Conservation (phyloP, 1,140 invertebrate species). For the Cyclina sinensis region DNA sequence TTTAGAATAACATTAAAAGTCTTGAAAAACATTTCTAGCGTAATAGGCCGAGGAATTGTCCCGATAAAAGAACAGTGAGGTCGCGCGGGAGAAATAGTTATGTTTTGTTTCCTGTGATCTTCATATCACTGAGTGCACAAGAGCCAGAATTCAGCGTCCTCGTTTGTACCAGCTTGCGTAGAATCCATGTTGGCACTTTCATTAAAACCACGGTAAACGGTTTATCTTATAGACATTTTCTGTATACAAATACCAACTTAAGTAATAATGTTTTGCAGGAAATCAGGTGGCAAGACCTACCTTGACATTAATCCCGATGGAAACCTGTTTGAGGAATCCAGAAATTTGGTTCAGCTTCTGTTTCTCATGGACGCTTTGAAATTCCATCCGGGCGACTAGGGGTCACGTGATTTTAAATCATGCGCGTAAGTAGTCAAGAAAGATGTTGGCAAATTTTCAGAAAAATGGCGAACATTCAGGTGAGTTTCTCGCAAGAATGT, state of each 20-base stretch:
- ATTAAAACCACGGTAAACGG: too few species aligned
- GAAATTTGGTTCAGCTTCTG: slow-evolving; percentile 49
- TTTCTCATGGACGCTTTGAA: slow-evolving; percentile 66
- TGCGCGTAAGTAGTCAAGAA: slow-evolving; percentile 62
- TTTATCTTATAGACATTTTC: too few species aligned
- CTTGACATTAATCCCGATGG: neutral
- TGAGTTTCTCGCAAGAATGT: slow-evolving; percentile 49
- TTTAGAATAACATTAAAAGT: slow-evolving; percentile 65
- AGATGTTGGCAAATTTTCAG: slow-evolving; percentile 66
- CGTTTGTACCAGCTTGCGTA: too few species aligned
- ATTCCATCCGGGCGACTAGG: slow-evolving; percentile 58
- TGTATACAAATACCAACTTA: too few species aligned
- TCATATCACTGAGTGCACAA: neutral
- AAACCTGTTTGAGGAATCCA: slow-evolving; percentile 19
- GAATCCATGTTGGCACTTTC: too few species aligned
- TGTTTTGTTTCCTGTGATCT: neutral
- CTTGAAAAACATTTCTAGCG: slow-evolving; percentile 29
- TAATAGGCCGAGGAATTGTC: slow-evolving; percentile 38
- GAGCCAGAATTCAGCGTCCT: too few species aligned
- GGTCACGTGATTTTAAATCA: slow-evolving; percentile 58
- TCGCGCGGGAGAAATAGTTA: slow-evolving; percentile 9
- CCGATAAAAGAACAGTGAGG: slow-evolving; percentile 22
- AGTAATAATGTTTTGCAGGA: too few species aligned
- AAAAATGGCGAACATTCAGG: slow-evolving; percentile 23
- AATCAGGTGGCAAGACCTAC: neutral